A percentile compares a stretch with the other conserved stretches of the same genome.
Conservation (phyloP, 2,888 invertebrate species). For the Cosmia trapezina region DNA sequence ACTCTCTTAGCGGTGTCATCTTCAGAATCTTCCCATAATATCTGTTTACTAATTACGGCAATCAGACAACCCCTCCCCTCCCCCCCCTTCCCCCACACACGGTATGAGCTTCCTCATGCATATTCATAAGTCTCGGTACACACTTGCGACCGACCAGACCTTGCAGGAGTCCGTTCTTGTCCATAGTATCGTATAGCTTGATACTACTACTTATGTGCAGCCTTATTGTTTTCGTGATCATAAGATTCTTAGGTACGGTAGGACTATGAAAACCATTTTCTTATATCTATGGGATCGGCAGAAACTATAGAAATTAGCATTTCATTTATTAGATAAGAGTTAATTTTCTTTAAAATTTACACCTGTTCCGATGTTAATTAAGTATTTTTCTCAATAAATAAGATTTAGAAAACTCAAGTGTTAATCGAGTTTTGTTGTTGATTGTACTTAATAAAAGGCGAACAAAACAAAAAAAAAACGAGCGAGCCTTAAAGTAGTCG, state of each 20-base stretch:
- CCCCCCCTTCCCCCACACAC: conserved; percentile 9
- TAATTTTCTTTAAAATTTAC: no score
- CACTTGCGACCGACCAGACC: conserved; percentile 44
- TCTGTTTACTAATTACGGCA: conserved; percentile 42
- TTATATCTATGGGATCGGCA: no score
- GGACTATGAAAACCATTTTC: not conserved
- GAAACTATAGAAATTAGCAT: no score
- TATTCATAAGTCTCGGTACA: conserved; percentile 58
- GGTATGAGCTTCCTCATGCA: conserved; percentile 52
- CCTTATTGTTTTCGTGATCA: conserved; percentile 1
- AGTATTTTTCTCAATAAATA: no score
- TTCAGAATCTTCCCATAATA: conserved; percentile 23
- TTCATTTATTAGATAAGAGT: no score
- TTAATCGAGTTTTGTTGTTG: no score
- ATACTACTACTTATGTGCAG: not conserved
- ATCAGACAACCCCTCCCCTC: not conserved
- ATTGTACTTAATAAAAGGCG: no score
- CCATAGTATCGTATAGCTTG: conserved; percentile 1
- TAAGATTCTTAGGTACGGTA: not conserved
- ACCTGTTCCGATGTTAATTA: no score
- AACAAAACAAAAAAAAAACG: no score
- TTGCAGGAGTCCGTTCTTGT: conserved; percentile 31
- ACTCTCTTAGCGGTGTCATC: conserved; percentile 2
- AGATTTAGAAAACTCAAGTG: no score
- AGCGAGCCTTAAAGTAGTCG: no score